Base-by-base conservation (phyloP, 2,888 invertebrate genomes). In the Eumerus sabulonum region DNA sequence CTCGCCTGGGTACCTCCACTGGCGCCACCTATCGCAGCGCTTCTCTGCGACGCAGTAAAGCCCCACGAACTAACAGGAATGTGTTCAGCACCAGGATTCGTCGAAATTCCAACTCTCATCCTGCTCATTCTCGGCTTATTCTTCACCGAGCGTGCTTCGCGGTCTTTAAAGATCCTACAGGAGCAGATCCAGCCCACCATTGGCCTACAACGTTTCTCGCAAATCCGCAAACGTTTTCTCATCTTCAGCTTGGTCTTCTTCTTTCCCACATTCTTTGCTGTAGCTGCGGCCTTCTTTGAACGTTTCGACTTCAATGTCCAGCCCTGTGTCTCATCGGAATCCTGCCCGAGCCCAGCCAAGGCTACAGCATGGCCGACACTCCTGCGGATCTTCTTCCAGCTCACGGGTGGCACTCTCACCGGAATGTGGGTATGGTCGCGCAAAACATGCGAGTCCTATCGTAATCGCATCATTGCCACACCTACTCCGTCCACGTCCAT, bases 1-100 rank as follows among this genome's bases (percentile, higher is more conserved):
- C 92, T 93, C 0, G 94, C 96, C 1, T 98, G 97, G 97, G 95
- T 95, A 72, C 92, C 95, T 84, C 96, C 97, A 0, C 93, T 96
- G 44, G 92, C 95, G 11, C 93, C 96, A 85, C 95, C 96, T 13
- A 95, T 96, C 68, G 94, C 94, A 3, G 94, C 96, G 14, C 89
- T 97, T 40, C 93, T 96, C 36, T 91, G 96, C 84, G 92, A 94
- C 35, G 92, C 93, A 83, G 94, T 96, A 4, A 93, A 94, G 14
- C 95, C 93, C 1, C 93, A 94, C 84, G 95, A 96, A 86, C 88
- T 96, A 81, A 95, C 94, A 0, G 96, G 96, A 1, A 91, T 96
- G 64, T 97, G 97, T 85, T 94, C 93, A n/a, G 93, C 89, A 0
- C 86, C 87, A 0, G 88, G 88, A 0, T 89, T 89, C 62, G 88